Conservation (phyloP, 2,888 invertebrate species). For the Drosophila picticornis region DNA sequence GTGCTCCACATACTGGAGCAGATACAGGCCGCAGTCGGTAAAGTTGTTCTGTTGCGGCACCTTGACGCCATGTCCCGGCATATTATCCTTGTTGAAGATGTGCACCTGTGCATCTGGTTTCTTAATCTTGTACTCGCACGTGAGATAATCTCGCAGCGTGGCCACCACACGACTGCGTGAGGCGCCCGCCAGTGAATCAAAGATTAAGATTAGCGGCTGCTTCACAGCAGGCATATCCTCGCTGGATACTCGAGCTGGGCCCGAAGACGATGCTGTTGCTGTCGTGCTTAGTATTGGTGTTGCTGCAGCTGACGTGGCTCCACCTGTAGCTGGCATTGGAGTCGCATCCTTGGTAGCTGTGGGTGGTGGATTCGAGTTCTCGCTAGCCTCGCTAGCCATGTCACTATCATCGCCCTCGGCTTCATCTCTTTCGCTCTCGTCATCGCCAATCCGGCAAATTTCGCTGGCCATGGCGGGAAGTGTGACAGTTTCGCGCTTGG, state of each 20-base stretch:
- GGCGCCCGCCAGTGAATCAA: slow-evolving; percentile 95
- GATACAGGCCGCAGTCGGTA: slow-evolving; percentile 97
- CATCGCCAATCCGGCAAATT: slow-evolving; percentile 88
- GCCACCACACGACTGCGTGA: slow-evolving; percentile 94
- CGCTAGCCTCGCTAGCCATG: slow-evolving; percentile 86
- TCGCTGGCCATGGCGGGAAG: slow-evolving; percentile 67
- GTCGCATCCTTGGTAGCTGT: slow-evolving; percentile 47
- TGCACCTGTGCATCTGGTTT: slow-evolving; percentile 86
- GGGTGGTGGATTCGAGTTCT: slow-evolving; percentile 69
- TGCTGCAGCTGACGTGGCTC: not conserved
- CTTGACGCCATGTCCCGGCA: slow-evolving; percentile 94
- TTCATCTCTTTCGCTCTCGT: slow-evolving; percentile 91
- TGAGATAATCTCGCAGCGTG: slow-evolving; percentile 95
- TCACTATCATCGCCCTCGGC: slow-evolving; percentile 93
- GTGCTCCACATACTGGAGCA: slow-evolving; percentile 98
- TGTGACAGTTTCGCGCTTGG: slow-evolving; percentile 86
- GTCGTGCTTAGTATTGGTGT: slow-evolving; percentile 18
- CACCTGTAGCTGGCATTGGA: not conserved
- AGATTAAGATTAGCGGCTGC: slow-evolving; percentile 95
- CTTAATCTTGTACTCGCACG: slow-evolving; percentile 93
- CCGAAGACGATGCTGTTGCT: slow-evolving; percentile 12
- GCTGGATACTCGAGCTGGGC: slow-evolving; percentile 35
- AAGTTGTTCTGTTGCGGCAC: slow-evolving; percentile 99
- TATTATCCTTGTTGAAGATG: slow-evolving; percentile 91
- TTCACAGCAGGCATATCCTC: slow-evolving; percentile 72